Evolutionary conservation across 2,797 vertebrate genomes (phyloP), one percentile per base, ranked within the genome.

Genomic region (Amniataba percoides): DNA sequence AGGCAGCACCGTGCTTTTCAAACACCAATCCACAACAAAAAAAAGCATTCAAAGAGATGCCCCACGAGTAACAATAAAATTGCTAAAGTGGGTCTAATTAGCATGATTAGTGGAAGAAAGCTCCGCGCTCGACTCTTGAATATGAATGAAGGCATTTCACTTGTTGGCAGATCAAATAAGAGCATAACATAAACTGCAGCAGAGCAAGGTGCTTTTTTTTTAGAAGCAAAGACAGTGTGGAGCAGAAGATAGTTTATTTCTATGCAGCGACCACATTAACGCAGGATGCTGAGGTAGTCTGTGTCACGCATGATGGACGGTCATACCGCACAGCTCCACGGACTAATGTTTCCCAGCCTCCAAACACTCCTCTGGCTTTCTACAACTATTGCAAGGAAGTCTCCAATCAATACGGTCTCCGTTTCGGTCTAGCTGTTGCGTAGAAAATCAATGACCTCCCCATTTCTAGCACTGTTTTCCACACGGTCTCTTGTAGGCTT

Each of bases 81-180:
- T 82, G 80, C 77, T 83, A 87, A 91, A 92, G 81, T 86, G 82
- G 88, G 81, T 86, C 85, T 87, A 90, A 94, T 94, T 91, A 92
- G 82, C 78, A 83, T 86, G 79, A 82, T 86, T 88, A 85, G 84
- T 80, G 51, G 74, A 87, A 89, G 77, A 89, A 78, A 83, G 80
- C 79, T 42, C 63, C 76, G 58, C 61, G 55, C 78, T 84, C 84
- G 68, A 88, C 52, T 74, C 74, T 71, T 83, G 69, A 83, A 84
- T 78, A 74, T 84, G 78, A 88, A 90, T 82, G 80, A 87, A 89
- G 82, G 59, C 7, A 59, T 81, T 86, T 76, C 45, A 81, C 80
- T 83, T 72, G 70, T 65, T 83, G 74, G 36, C 69, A 89, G 73
- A 87, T 90, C 69, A 89, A 91, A 93, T 80, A 82, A 82, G 87